A percentile compares a stretch with the other conserved stretches of the same genome.
These are phyloP conservation scores for Gari tellinella DNA, from an alignment of 2,888 invertebrate species.

Conservation along the genomic window DNA sequence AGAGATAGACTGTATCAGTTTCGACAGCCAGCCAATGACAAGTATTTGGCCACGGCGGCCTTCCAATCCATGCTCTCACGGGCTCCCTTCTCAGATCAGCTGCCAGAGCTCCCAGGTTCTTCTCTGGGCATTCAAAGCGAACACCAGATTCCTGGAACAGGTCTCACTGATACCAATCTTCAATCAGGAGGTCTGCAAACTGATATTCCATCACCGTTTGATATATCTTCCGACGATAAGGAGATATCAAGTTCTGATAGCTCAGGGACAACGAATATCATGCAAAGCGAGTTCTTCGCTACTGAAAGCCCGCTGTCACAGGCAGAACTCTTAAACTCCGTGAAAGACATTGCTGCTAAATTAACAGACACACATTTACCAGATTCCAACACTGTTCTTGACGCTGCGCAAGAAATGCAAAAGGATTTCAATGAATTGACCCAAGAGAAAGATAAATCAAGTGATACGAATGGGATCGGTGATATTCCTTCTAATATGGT, in stretches of 20 bases:
- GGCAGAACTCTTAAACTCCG: not conserved
- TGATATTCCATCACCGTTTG: conserved; percentile 21
- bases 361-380: too few relatives aligned
- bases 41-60: conserved; percentile 24
- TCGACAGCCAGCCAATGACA: conserved; percentile 3
- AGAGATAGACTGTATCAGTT: conserved; percentile 4
- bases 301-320: conserved; percentile 3
- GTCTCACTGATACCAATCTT: conserved; percentile 34
- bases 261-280: conserved; percentile 4
- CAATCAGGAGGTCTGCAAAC: conserved; percentile 42
- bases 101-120: conserved; percentile 32
- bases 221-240: conserved; percentile 15
- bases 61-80: conserved; percentile 37
- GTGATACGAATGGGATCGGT: too few relatives aligned
- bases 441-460: too few relatives aligned
- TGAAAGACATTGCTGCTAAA: not conserved
- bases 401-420: too few relatives aligned
- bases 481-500: too few relatives aligned
- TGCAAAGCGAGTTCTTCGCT: not conserved
- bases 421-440: too few relatives aligned
- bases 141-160: conserved; percentile 43
- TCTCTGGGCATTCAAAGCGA: conserved; percentile 41
- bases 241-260: too few relatives aligned
- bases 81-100: conserved; percentile 33
- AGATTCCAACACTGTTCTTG: too few relatives aligned